These are phyloP conservation scores for Antheraea pernyi DNA, from an alignment of 1,140 invertebrate species.

Conservation along the genomic window DNA sequence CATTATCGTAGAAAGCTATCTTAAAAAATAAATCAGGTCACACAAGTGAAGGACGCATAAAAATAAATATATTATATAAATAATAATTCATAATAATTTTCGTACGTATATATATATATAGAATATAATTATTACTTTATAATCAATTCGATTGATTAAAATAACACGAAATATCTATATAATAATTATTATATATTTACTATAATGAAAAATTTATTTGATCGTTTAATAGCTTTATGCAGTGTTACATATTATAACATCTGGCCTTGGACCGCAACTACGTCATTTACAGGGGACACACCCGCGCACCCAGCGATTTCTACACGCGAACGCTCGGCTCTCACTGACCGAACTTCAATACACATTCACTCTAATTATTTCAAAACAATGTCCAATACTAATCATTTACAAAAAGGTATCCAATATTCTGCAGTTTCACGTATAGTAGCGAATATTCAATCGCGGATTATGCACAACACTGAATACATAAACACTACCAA, in stretches of 20 bases:
- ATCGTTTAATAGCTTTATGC: neutral
- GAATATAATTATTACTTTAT: constrained; percentile 24
- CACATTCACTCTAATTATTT: constrained; percentile 27
- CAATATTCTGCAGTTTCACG: constrained; percentile 38
- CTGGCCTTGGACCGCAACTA: neutral
- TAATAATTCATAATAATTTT: constrained; percentile 39
- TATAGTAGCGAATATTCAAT: too few relatives aligned
- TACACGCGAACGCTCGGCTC: constrained; percentile 17
- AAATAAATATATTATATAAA: constrained; percentile 35
- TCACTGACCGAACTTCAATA: constrained; percentile 14
- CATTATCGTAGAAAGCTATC: constrained; percentile 57
- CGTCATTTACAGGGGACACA: neutral
- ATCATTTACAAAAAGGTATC: constrained; percentile 41
- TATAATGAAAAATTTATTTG: constrained; percentile 33
- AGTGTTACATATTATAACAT: neutral
- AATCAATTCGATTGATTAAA: constrained; percentile 37
- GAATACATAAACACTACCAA: too few relatives aligned
- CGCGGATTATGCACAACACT: too few relatives aligned
- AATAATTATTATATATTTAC: constrained; percentile 37
- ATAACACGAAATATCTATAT: constrained; percentile 30
- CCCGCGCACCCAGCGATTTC: constrained; percentile 7
- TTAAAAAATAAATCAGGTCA: constrained; percentile 77
- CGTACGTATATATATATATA: constrained; percentile 16
- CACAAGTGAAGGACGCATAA: constrained; percentile 60
- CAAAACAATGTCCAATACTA: constrained; percentile 24